These are phyloP conservation scores for Crax fasciolata DNA, from an alignment of 2,797 vertebrate genomes.

Conservation along the genomic window DNA sequence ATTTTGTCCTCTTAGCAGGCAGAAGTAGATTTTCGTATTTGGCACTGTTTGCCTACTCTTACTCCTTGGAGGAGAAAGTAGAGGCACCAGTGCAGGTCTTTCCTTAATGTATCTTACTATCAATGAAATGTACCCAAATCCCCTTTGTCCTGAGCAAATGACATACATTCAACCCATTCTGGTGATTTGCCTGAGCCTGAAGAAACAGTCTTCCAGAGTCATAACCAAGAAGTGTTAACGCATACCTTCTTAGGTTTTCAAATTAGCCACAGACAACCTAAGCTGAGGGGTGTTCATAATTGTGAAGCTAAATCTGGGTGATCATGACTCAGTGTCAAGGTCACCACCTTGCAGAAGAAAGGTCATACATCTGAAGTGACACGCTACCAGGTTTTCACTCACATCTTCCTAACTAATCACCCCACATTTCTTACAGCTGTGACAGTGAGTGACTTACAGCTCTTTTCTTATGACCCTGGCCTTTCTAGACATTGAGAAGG, in stretches of 20 bases:
- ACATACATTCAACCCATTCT: not conserved
- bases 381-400: not conserved
- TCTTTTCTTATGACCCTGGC: not conserved
- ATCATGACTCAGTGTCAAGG: not conserved
- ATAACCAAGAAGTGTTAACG: not conserved
- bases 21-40: not conserved
- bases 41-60: not conserved
- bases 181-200: not conserved
- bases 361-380: not conserved
- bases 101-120: not conserved
- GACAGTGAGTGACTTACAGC: not conserved
- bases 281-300: not conserved
- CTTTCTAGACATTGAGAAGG: not conserved
- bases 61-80: not conserved
- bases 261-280: not conserved
- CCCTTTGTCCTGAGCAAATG: not conserved
- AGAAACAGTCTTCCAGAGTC: not conserved
- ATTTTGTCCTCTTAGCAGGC: not conserved
- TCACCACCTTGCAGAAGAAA: not conserved
- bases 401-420: not conserved
- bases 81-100: not conserved
- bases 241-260: not conserved
- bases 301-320: not conserved
- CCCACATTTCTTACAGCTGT: not conserved
- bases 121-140: not conserved